phyloP scores from a whole-genome alignment of 2,797 vertebrate species.

The Merluccius polli region DNA sequence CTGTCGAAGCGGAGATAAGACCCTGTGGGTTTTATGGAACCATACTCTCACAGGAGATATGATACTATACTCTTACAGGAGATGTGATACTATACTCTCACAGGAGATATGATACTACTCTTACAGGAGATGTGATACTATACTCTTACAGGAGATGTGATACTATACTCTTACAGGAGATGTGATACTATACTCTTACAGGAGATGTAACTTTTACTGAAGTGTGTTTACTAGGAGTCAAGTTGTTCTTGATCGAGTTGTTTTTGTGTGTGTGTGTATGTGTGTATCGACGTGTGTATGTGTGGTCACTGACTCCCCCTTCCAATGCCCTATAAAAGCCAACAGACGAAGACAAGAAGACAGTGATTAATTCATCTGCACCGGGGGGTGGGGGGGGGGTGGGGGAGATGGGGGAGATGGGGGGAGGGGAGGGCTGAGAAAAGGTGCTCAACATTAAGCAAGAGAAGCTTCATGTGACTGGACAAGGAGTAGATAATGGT shows the following conservation, averaged over 20 bases:
- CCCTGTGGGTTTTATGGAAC: neutral
- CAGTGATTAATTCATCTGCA: neutral
- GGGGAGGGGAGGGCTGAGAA: neutral
- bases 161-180: neutral
- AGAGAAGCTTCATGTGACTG: constrained; percentile 18
- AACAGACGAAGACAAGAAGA: neutral
- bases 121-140: too few species aligned
- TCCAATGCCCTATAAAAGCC: neutral
- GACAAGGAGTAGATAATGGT: constrained; percentile 54
- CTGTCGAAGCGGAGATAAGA: neutral
- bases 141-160: too few species aligned
- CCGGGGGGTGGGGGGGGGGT: neutral
- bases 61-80: neutral
- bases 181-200: too few species aligned
- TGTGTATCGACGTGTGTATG: neutral
- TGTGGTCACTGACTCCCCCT: neutral
- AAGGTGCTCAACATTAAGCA: neutral
- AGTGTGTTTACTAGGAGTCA: neutral
- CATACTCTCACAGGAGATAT: too few species aligned
- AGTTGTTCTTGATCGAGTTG: neutral
- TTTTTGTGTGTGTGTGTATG: neutral
- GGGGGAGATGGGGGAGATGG: too few species aligned
- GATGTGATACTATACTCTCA: neutral
- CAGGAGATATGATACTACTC: too few species aligned
- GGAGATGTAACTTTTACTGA: neutral